Conservation (phyloP, 2,888 invertebrate genomes). For the Blera fallax region DNA sequence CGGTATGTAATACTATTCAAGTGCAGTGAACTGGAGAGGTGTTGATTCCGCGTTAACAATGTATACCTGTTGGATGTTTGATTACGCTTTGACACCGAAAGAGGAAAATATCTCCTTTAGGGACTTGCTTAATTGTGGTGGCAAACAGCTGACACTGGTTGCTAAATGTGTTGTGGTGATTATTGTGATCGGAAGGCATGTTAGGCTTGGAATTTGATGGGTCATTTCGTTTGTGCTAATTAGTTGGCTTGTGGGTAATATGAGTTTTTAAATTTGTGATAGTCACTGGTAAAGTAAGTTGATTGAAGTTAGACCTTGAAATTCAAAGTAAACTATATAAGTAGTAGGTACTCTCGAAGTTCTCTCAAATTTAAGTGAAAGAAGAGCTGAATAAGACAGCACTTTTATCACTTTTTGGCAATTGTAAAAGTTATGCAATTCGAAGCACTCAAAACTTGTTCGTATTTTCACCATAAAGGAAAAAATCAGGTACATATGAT, state of each 20-base stretch:
- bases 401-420: too few relatives aligned
- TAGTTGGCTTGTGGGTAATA: not conserved
- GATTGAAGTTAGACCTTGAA: not conserved
- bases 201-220: constrained; percentile 12
- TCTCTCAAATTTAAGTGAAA: too few relatives aligned
- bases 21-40: constrained; percentile 62
- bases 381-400: too few relatives aligned
- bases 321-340: too few relatives aligned
- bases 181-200: not conserved
- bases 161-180: constrained; percentile 5
- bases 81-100: constrained; percentile 47
- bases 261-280: not conserved
- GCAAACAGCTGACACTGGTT: constrained; percentile 5
- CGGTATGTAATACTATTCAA: constrained; percentile 59
- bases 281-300: not conserved
- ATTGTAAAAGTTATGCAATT: too few relatives aligned
- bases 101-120: constrained; percentile 35
- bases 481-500: too few relatives aligned
- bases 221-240: constrained; percentile 22
- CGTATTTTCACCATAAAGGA: too few relatives aligned
- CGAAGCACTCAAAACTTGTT: too few relatives aligned
- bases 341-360: too few relatives aligned
- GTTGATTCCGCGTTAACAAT: constrained; percentile 46
- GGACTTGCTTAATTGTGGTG: not conserved
- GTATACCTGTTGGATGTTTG: constrained; percentile 66